Evolutionary conservation across 1,140 invertebrate species (phyloP), one percentile per base, ranked within the genome.

Genomic region (Drosophila oshimai): DNA sequence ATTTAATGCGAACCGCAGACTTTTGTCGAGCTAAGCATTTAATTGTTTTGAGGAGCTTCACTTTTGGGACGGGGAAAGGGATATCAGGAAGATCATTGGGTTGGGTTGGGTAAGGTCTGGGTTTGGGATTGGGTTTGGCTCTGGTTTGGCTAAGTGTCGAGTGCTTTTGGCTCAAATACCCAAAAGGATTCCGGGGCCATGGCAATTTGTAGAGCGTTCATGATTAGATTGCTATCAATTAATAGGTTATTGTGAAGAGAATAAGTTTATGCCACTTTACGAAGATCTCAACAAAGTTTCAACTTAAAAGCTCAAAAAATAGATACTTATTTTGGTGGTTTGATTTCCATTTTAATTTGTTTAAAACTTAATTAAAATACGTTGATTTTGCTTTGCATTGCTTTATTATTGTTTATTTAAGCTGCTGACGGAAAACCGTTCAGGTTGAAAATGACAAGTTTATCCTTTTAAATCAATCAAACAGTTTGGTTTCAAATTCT

Each of bases 1-100:
- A 87, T 87, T 87, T 87, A 87, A 87, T 88, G 83, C 83, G 73
- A 77, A 74, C 83, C 83, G 77, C 81, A 87, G 81, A 87, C 81
- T 87, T 86, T 86, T 88, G 83, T 74, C 68, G 69, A 87, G 77
- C 77, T 87, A 87, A 87, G 81, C 81, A 87, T 87, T 87, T 87
- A 87, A 87, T 87, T 88, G 81, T 87, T 88, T 88, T 42, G 72
- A 41, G 70, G 64, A 65, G 81, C 36, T 47, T 47, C 33, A 37
- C 70, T 68, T 54, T 39, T 34, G 26, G 54, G 39, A n/a, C 18
- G 22, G 34, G 28, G 3, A n/a, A 7, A 2, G 18, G 17, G 24
- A 29, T 15, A 51, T 26, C 41, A 5, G 18, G 15, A 6, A 15
- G 57, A 47, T 64, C 58, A 31, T 18, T 65, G 61, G 58, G 42